These are phyloP conservation scores for Mactra quadrangularis DNA, from an alignment of 1,140 invertebrate genomes.

Conservation along the genomic window DNA sequence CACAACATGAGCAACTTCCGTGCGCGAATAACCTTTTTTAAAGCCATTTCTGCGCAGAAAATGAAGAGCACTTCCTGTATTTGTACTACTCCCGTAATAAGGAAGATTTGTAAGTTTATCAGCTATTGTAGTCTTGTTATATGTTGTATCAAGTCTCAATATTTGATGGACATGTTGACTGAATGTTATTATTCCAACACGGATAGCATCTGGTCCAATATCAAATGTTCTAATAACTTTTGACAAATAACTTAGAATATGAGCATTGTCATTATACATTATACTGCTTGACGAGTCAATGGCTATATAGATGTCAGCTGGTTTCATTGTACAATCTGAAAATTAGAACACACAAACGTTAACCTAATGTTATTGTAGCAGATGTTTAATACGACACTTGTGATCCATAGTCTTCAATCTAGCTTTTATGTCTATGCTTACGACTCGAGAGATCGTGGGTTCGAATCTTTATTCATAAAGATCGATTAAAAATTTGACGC, in stretches of 20 bases:
- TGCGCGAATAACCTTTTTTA: constrained; percentile 52
- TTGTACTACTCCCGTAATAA: constrained; percentile 74
- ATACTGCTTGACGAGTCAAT: constrained; percentile 81
- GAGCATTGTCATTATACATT: constrained; percentile 75
- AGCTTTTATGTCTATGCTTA: no score
- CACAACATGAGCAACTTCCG: constrained; percentile 71
- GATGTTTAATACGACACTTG: no score
- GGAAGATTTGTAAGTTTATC: constrained; percentile 66
- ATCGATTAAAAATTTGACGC: no score
- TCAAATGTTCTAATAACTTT: constrained; percentile 71
- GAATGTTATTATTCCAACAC: constrained; percentile 75
- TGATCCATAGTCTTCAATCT: no score
- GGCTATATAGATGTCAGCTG: constrained; percentile 80
- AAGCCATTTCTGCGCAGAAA: constrained; percentile 67
- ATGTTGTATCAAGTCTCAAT: constrained; percentile 68
- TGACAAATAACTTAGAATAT: constrained; percentile 73
- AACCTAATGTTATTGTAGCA: no score
- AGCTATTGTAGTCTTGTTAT: constrained; percentile 65
- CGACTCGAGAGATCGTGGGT: no score
- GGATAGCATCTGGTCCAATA: constrained; percentile 65
- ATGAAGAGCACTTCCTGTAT: constrained; percentile 76
- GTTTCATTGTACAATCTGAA: constrained; percentile 77
- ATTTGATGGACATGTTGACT: constrained; percentile 69
- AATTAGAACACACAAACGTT: no score
- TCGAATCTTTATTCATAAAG: no score